phyloP scores from a whole-genome alignment of 2,113 vertebrate species.

The Spea multiplicata region DNA sequence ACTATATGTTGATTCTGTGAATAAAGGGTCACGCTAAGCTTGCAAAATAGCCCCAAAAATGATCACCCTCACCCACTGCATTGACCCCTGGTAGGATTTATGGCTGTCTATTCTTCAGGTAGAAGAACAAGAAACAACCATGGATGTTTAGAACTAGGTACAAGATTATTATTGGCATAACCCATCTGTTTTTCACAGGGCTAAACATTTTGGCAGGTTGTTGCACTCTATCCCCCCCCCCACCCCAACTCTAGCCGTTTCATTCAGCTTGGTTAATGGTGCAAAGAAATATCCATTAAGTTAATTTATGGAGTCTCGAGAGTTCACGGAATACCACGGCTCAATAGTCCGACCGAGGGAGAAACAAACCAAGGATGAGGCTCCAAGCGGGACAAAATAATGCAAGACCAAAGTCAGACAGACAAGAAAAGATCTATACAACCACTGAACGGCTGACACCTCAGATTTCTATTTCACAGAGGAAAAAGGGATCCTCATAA shows the following conservation, averaged over 20 bases:
- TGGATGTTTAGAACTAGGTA: constrained; percentile 51
- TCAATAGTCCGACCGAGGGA: not conserved
- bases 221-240: not conserved
- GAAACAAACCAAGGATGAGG: too few relatives aligned
- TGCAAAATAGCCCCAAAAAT: constrained; percentile 50
- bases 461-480: too few relatives aligned
- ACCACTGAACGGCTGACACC: too few relatives aligned
- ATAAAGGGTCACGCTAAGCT: constrained; percentile 53
- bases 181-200: constrained; percentile 55
- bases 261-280: constrained; percentile 12
- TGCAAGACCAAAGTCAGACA: too few relatives aligned
- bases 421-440: too few relatives aligned
- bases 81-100: constrained; percentile 54
- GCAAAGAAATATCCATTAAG: constrained; percentile 34
- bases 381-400: too few relatives aligned
- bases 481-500: too few relatives aligned
- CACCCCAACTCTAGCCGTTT: not conserved
- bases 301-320: constrained; percentile 13
- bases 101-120: constrained; percentile 54
- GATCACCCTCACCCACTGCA: constrained; percentile 50
- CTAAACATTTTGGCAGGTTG: not conserved
- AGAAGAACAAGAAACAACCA: constrained; percentile 38
- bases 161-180: constrained; percentile 59
- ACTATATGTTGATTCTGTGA: constrained; percentile 59
- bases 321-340: constrained; percentile 29